Evolutionary conservation across 2,888 invertebrate genomes (phyloP), one percentile per base, ranked within the genome.

Genomic region (Lasioglossum morio): DNA sequence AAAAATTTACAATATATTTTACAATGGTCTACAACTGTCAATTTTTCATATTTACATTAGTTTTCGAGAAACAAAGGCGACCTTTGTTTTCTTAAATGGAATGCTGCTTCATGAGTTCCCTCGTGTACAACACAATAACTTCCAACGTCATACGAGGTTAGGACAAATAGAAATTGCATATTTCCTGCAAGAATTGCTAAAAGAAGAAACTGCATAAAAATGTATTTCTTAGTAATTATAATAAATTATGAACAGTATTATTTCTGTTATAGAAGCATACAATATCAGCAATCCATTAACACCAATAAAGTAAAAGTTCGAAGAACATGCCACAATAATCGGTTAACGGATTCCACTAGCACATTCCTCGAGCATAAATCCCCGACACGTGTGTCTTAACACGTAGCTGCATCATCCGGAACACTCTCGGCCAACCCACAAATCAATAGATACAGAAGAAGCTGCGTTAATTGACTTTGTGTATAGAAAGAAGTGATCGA

Each of bases 391-490:
- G 63, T 19, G 8, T 5, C 30, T 30, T 16, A 19, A 16, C 63
- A 8, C 30, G 16, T 14, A 16, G 8, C 16, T 19, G 63, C 30
- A 8, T 23, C 37, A 57, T 57, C 57, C 57, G 34, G 16, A 69
- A 37, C 23, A 37, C 69, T 69, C 37, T 23, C 23, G 53, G 30
- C 30, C 30, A 19, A 16, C 63, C 48, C 37, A 66, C 34, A 48
- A 73, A 34, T 46, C 43, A 34, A 34, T 34, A 57, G 79, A 79
- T 34, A 60, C 57, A 8, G 16, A 5, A 34, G 14, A 14, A 16
- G 34, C 77, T 8, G 34, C 66, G 66, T 37, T 77, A 46, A 77
- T 66, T 66, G 34, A 77, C 66, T 34, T 46, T 23, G 69, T 37
- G 30, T 37, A 37, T 19, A 34, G 23, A 10, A 34, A 34, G 66